These are phyloP conservation scores for Indicator maculatus DNA, from an alignment of 2,113 vertebrate genomes.

Conservation along the genomic window DNA sequence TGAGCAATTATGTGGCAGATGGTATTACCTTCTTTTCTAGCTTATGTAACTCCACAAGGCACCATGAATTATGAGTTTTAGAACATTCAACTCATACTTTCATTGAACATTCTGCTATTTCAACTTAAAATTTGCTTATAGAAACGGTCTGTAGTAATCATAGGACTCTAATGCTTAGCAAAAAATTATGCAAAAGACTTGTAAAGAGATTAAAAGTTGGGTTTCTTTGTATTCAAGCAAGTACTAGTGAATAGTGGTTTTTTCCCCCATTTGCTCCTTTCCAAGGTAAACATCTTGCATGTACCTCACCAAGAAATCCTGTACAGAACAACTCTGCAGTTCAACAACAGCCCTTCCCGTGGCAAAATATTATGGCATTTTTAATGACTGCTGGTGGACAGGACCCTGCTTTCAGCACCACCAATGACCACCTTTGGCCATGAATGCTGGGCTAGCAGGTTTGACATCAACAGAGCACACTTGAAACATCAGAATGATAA, in stretches of 20 bases:
- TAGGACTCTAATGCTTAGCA: neutral
- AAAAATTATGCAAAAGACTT: conserved; percentile 1
- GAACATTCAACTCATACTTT: neutral
- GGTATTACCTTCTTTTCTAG: neutral
- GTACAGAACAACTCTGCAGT: neutral
- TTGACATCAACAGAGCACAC: neutral
- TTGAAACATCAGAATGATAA: too few relatives aligned
- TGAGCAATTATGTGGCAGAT: neutral
- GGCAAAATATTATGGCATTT: neutral
- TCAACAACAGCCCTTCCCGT: neutral
- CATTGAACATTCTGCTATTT: neutral
- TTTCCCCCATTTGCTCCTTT: neutral
- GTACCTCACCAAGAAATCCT: neutral
- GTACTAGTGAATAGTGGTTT: neutral
- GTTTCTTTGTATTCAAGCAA: conserved; percentile 20
- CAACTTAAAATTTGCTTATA: conserved; percentile 24
- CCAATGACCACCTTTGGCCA: accelerated
- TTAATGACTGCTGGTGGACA: neutral
- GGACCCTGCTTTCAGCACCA: neutral
- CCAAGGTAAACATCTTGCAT: neutral
- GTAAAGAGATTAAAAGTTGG: conserved; percentile 18
- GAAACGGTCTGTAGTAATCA: neutral
- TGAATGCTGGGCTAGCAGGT: neutral
- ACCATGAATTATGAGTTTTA: neutral
- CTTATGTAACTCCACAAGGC: neutral